Evolutionary conservation across 2,113 vertebrate genomes (phyloP), one percentile per base, ranked within the genome.

Genomic region (Hippocampus abdominalis): DNA sequence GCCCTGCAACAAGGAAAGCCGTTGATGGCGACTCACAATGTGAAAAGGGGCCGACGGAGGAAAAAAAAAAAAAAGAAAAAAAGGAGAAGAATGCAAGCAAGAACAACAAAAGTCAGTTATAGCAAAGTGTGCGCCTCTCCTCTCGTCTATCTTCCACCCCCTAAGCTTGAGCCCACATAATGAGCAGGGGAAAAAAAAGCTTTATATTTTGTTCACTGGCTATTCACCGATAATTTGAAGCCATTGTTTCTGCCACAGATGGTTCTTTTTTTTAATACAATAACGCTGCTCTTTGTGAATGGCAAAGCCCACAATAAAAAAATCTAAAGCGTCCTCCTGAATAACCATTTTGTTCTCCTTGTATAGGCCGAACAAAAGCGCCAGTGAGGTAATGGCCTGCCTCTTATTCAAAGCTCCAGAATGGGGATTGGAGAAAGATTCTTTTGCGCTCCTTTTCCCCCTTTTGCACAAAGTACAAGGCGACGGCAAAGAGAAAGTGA

Each of bases 221-320:
- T 95, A 97, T 97, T 98, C 96, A 98, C 94, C 96, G 95, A 99
- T 98, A 98, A 99, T 99, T 98, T 99, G 95, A 98, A 96, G 95
- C 95, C 93, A 98, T 99, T 99, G 97, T 99, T 98, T 98, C 96
- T 97, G 94, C 94, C 96, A 98, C 97, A 99, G 97, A 98, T 99
- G 97, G 95, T 96, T 99, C 96, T 97, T 97, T 98, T 97, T 96
- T 98, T 97, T 96, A 98, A 98, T 97, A 98, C 96, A 99, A 98
- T 99, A 99, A 98, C 96, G 94, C 93, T 91, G 94, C 94, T 96
- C 96, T 98, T 98, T 98, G 96, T 97, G 97, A 94, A 92, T 93
- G 93, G 94, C 95, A 79, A 44, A 89, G 93, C 95, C 95, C 96
- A 97, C 96, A 98, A 98, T 98, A 96, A 97, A 96, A 97, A 93